phyloP scores from a whole-genome alignment of 2,113 vertebrate genomes.

The Hassar affinis region DNA sequence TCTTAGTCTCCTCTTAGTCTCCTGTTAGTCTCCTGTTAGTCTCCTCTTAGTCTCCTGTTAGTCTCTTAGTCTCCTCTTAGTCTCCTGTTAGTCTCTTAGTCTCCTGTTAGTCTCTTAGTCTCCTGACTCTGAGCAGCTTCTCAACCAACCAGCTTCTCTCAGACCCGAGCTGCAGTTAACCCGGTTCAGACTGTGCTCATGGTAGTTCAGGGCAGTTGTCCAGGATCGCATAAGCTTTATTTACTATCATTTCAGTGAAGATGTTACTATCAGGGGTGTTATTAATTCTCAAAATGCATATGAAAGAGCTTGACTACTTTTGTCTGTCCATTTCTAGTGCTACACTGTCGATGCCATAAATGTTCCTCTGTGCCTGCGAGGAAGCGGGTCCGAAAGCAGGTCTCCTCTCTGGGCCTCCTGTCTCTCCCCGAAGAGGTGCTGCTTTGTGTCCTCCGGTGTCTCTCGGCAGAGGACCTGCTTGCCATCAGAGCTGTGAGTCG shows the following conservation, averaged over 20 bases:
- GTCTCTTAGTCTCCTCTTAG: no score
- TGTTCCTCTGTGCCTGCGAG: slow-evolving; percentile 84
- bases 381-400: slow-evolving; percentile 80
- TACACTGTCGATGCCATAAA: slow-evolving; percentile 92
- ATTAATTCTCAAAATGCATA: no score
- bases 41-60: no score
- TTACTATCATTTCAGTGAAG: no score
- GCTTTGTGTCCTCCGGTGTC: slow-evolving; percentile 86
- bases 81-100: no score
- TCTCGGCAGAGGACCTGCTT: slow-evolving; percentile 89
- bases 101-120: no score
- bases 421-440: slow-evolving; percentile 90
- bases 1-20: no score
- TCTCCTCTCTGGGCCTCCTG: slow-evolving; percentile 77
- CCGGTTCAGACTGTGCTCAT: background rate
- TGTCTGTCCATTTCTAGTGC: slow-evolving; percentile 58
- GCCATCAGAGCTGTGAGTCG: slow-evolving; percentile 87
- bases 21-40: no score
- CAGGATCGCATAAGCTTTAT: background rate
- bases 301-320: background rate
- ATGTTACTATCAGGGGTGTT: no score
- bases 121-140: background rate
- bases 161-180: background rate
- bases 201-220: background rate
- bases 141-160: background rate